phyloP scores from a whole-genome alignment of 2,888 invertebrate genomes.

The Syrphus vitripennis region DNA sequence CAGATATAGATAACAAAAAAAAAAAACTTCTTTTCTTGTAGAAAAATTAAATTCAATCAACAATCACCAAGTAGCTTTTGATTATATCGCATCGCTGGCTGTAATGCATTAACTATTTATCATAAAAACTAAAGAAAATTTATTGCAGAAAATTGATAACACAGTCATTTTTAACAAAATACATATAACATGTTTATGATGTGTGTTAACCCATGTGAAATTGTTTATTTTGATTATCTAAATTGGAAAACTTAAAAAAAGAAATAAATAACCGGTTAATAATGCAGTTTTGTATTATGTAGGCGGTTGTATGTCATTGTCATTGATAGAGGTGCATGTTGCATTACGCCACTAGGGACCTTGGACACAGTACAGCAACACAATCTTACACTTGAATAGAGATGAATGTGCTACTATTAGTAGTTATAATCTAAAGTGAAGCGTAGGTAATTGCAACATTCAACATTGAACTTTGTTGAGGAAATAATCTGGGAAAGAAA shows the following conservation, averaged over 20 bases:
- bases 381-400: conserved; percentile 19
- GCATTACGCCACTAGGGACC: not conserved
- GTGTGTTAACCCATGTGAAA: no score
- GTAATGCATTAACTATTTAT: not conserved
- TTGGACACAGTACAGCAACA: not conserved
- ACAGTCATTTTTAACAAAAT: not conserved
- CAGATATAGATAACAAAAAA: not conserved
- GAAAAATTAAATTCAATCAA: no score
- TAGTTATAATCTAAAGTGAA: not conserved
- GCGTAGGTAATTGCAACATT: not conserved
- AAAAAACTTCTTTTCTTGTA: not conserved
- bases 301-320: conserved; percentile 9
- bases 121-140: not conserved
- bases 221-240: not conserved
- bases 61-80: no score
- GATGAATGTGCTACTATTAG: not conserved
- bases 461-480: not conserved
- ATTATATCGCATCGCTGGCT: not conserved
- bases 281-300: not conserved
- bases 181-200: not conserved
- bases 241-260: not conserved
- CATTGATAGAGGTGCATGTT: not conserved
- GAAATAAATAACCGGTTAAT: conserved; percentile 2
- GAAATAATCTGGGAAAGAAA: not conserved
- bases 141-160: conserved; percentile 8